Evolutionary conservation across 2,113 vertebrate genomes (phyloP), one percentile per base, ranked within the genome.

Genomic region (Scatophagus argus): DNA sequence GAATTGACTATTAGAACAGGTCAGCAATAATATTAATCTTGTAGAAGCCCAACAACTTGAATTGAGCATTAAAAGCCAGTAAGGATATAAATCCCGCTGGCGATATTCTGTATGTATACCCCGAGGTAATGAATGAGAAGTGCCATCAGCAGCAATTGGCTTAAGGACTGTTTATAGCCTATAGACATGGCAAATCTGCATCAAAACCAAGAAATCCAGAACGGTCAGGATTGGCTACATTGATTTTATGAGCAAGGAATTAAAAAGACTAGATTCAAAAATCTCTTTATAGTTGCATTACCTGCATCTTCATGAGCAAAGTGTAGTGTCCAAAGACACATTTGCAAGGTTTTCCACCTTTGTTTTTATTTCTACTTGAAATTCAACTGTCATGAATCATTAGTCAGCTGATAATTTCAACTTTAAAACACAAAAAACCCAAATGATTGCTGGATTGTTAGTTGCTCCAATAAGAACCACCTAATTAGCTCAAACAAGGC

Each of bases 331-430:
- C 51, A 60, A 14, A 12, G 6, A 19, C 12, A 9, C n/a, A 23
- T 32, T 54, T 43, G 36, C 4, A 21, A 27, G 34, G 34, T 56
- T 82, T 55, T 34, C 19, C 41, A 63, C 34, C 39, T 31, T 52
- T 66, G 60, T 66, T 77, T 72, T 58, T 64, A 56, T 60, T 63
- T 41, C 70, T 46, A 44, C 39, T 72, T 65, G 41, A 79, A 27
- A 41, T 56, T 65, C 56, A 86, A 86, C 85, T 54, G 49, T 55
- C 39, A 36, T 55, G 72, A 68, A 69, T 73, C 61, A 88, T 90
- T 71, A 74, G 62, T 61, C 58, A 12, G 73, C 31, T 79, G 23
- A 66, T 71, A 55, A 66, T 81, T 61, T 79, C 21, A 64, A 67
- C 31, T 78, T 69, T 47, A 73, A 61, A 69, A 66, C 54, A 62